Evolutionary conservation across 2,797 vertebrate species (phyloP).

Genomic region (Pseudochirops cupreus): DNA sequence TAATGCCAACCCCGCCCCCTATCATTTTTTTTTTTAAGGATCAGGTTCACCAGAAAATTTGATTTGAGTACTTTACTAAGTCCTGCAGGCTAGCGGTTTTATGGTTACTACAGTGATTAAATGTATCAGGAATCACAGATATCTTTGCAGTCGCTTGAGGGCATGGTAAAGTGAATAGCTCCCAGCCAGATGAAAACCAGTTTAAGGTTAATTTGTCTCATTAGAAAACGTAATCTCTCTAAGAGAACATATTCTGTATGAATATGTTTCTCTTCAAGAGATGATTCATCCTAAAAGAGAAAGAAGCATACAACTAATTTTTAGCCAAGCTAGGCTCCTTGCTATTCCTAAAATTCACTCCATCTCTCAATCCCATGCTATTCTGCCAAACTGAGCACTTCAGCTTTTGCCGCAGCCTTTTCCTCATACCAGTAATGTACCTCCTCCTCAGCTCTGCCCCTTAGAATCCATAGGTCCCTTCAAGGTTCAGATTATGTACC

Average conservation of each 20-base stretch:
- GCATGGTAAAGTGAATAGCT: not conserved
- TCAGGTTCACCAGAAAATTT: constrained; percentile 58
- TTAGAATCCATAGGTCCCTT: not conserved
- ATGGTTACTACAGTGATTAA: constrained; percentile 46
- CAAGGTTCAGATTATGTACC: not conserved
- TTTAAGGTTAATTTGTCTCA: not conserved
- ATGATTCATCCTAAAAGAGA: not conserved
- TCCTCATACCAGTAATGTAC: not conserved
- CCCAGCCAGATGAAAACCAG: not conserved
- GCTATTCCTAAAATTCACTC: not conserved
- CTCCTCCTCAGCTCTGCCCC: not conserved
- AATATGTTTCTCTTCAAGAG: not conserved
- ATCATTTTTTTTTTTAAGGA: constrained; percentile 29
- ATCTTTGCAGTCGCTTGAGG: not conserved
- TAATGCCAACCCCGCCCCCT: not conserved
- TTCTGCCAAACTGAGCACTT: not conserved
- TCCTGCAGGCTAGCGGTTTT: constrained; percentile 33
- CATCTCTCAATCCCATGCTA: not conserved
- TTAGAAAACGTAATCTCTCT: constrained; percentile 46
- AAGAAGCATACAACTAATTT: not conserved
- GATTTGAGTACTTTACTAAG: not conserved
- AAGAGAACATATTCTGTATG: constrained; percentile 27
- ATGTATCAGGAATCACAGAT: constrained; percentile 56
- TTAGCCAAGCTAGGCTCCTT: not conserved
- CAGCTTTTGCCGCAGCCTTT: not conserved